phyloP scores from a whole-genome alignment of 1,140 invertebrate genomes.

The Apis mellifera region DNA sequence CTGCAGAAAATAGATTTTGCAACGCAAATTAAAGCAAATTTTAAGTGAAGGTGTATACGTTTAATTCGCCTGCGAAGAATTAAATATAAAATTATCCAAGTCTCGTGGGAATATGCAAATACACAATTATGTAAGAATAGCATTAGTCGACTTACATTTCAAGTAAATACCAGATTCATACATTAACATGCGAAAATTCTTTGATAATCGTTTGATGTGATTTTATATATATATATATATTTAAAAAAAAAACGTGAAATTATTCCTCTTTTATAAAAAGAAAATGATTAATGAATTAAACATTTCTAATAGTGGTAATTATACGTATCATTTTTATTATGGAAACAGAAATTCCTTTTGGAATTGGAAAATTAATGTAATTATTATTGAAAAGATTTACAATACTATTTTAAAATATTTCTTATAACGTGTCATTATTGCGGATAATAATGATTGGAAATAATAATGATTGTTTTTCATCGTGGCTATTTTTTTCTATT shows the following conservation, averaged over 20 bases:
- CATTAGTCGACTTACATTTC: background rate
- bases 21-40: background rate
- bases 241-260: background rate
- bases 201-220: background rate
- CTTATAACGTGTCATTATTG: background rate
- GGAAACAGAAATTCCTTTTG: background rate
- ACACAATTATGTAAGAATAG: constrained; percentile 9
- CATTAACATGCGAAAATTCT: background rate
- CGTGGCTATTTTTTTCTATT: background rate
- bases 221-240: background rate
- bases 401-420: constrained; percentile 21
- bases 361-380: background rate
- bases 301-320: background rate
- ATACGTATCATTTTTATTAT: background rate
- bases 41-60: background rate
- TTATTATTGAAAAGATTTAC: background rate
- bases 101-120: constrained; percentile 4
- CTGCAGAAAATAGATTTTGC: constrained; percentile 25
- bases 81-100: background rate
- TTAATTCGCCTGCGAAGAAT: background rate
- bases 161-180: background rate
- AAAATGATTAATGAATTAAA: too few relatives aligned
- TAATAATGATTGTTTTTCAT: background rate
- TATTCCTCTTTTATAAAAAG: background rate
- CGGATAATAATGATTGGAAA: background rate